Conservation (phyloP, 30 jellyfish, hydroid and myxozoan genomes). For the Cassiopea xamachana region DNA sequence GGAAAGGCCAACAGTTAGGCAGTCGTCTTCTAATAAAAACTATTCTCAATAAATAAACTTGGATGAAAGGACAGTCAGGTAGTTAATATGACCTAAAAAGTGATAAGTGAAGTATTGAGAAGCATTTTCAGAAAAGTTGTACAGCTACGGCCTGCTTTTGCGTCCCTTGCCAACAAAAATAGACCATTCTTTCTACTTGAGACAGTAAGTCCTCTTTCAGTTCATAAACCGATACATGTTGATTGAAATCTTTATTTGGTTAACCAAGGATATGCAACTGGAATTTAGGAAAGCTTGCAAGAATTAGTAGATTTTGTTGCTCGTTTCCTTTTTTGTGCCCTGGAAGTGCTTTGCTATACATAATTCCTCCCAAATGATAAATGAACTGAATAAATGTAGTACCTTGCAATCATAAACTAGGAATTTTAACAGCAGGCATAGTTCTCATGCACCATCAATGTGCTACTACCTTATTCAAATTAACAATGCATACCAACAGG, state of each 20-base stretch:
- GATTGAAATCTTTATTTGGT: constrained; percentile 25
- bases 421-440: no score
- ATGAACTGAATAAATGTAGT: no score
- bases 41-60: no score
- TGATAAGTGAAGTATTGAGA: not conserved
- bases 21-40: no score
- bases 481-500: no score
- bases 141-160: not conserved
- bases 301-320: not conserved
- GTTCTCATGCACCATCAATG: no score
- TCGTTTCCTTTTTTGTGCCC: not conserved
- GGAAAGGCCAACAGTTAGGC: no score
- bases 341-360: not conserved
- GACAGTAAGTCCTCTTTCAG: constrained; percentile 1
- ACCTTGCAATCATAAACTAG: no score
- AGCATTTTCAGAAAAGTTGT: not conserved
- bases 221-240: constrained; percentile 16
- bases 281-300: constrained; percentile 19
- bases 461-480: no score
- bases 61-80: no score
- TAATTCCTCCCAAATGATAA: no score
- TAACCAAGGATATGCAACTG: constrained; percentile 23
- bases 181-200: not conserved
- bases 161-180: not conserved
- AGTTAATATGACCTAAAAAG: not conserved